Evolutionary conservation across 2,888 invertebrate genomes (phyloP).

Genomic region (Eilema caniola): DNA sequence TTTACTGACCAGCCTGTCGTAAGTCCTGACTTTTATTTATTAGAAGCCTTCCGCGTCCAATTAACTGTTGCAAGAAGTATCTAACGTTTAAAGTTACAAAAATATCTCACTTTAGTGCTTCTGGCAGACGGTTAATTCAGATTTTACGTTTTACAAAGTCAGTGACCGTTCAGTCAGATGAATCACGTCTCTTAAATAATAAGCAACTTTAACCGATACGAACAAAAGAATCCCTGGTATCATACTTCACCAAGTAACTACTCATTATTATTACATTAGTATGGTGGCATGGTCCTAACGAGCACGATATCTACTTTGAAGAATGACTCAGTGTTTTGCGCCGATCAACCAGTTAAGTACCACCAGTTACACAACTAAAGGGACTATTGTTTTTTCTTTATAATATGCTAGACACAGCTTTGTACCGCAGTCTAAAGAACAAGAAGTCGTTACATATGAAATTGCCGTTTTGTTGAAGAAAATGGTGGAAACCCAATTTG

Average conservation of each 20-base stretch:
- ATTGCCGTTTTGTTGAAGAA: too few relatives aligned
- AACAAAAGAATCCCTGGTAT: constrained; percentile 21
- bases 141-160: not conserved
- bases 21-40: not conserved
- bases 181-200: constrained; percentile 16
- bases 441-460: too few relatives aligned
- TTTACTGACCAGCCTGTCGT: not conserved
- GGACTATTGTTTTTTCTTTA: constrained; percentile 22
- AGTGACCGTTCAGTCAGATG: not conserved
- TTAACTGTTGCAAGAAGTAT: not conserved
- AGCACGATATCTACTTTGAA: constrained; percentile 19
- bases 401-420: not conserved
- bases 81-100: constrained; percentile 6
- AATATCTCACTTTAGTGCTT: constrained; percentile 5
- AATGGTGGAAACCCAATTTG: too few relatives aligned
- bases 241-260: not conserved
- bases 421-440: not conserved
- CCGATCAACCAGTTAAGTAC: constrained; percentile 19
- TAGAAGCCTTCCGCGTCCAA: not conserved
- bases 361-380: constrained; percentile 10
- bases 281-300: constrained; percentile 33
- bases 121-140: not conserved
- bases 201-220: constrained; percentile 22
- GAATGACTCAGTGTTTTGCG: constrained; percentile 7
- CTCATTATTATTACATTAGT: constrained; percentile 26